Conservation (phyloP, 2,888 invertebrate genomes). For the Sycophila texana region DNA sequence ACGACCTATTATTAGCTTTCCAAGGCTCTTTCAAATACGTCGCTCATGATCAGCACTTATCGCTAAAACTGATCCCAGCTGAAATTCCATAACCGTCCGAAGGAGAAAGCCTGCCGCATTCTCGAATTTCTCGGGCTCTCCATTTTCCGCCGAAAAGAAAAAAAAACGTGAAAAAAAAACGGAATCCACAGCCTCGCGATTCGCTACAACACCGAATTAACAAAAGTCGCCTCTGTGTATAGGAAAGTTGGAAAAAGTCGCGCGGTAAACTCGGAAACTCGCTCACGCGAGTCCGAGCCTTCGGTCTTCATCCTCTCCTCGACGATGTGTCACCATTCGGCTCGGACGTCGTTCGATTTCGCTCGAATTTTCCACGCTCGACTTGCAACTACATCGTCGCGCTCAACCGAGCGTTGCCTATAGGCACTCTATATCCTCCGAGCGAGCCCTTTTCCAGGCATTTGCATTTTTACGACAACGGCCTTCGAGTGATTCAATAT, state of each 20-base stretch:
- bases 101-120: no score
- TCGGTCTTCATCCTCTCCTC: conserved; percentile 30
- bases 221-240: no score
- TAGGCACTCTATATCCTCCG: neutral
- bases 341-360: conserved; percentile 39
- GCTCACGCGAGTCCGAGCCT: neutral
- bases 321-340: conserved; percentile 18
- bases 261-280: neutral
- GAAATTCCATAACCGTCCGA: no score
- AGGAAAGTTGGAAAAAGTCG: conserved; percentile 31
- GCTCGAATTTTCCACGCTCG: conserved; percentile 37
- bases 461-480: conserved; percentile 40
- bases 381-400: conserved; percentile 2
- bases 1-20: no score
- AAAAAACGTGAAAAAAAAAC: no score
- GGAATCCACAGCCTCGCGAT: no score
- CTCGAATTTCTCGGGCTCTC: no score
- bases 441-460: conserved; percentile 3
- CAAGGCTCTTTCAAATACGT: no score
- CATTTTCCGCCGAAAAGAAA: no score
- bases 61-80: no score
- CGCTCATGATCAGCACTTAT: no score
- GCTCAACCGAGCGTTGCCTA: neutral
- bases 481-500: conserved; percentile 2
- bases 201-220: no score